Evolutionary conservation across 2,113 vertebrate genomes (phyloP).

Genomic region (Pristiophorus japonicus): DNA sequence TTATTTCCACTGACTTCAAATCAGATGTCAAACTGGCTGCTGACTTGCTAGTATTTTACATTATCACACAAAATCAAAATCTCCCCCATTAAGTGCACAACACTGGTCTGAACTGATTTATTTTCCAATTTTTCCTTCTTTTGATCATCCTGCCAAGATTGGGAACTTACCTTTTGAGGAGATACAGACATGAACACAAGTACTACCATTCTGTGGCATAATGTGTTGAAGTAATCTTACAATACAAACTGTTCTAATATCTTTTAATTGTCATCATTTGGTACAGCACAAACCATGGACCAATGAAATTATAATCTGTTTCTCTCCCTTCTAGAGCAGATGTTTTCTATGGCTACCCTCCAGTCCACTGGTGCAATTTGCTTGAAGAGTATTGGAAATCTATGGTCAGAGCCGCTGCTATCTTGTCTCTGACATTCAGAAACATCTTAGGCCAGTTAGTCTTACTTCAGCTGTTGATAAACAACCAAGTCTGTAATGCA

Average conservation of each 20-base stretch:
- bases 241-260: not conserved
- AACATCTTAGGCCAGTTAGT: not conserved
- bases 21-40: not conserved
- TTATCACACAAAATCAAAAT: not conserved
- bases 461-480: not conserved
- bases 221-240: not conserved
- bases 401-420: not conserved
- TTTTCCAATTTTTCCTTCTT: not conserved
- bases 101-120: not conserved
- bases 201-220: not conserved
- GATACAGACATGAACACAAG: not conserved
- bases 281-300: not conserved
- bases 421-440: not conserved
- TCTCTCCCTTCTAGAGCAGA: not conserved
- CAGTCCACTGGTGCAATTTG: not conserved
- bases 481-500: not conserved
- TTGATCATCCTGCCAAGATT: not conserved
- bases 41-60: not conserved
- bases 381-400: not conserved
- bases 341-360: not conserved
- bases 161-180: not conserved
- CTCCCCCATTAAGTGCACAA: not conserved
- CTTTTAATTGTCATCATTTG: not conserved
- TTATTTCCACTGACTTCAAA: not conserved
- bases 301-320: not conserved